Evolutionary conservation across 2,113 vertebrate genomes (phyloP).

Genomic region (Limanda limanda): DNA sequence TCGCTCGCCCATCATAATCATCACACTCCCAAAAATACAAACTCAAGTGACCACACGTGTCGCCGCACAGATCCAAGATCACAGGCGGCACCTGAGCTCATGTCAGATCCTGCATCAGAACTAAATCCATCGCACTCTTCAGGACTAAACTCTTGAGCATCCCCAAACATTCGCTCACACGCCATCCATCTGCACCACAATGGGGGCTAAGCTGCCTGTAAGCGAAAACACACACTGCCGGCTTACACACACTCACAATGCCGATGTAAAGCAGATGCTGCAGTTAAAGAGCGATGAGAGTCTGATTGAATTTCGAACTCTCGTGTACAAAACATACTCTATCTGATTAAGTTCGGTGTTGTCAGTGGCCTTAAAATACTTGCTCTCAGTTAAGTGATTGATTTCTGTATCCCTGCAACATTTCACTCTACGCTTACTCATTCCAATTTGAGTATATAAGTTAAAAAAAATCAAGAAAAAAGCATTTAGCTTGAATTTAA

Average conservation of each 20-base stretch:
- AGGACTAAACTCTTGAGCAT: slow-evolving; percentile 64
- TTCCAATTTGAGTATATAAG: background rate
- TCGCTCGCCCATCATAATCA: background rate
- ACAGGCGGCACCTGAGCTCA: slow-evolving; percentile 21
- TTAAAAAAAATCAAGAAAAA: slow-evolving; percentile 1
- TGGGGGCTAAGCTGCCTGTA: slow-evolving; percentile 69
- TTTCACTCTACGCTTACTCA: background rate
- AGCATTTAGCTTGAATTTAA: background rate
- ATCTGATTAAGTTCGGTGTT: slow-evolving; percentile 1
- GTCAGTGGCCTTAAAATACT: background rate
- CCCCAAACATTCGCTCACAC: slow-evolving; percentile 57
- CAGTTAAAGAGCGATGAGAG: slow-evolving; percentile 35
- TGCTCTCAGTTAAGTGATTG: too few species aligned
- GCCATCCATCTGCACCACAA: slow-evolving; percentile 66
- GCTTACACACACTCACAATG: slow-evolving; percentile 62
- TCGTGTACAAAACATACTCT: slow-evolving; percentile 2
- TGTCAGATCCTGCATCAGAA: slow-evolving; percentile 6
- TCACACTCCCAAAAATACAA: background rate
- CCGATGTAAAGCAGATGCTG: slow-evolving; percentile 62
- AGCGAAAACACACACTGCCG: slow-evolving; percentile 35
- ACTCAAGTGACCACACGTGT: slow-evolving; percentile 26
- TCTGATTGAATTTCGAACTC: slow-evolving; percentile 33
- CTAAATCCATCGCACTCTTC: slow-evolving; percentile 54
- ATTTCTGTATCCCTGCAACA: background rate
- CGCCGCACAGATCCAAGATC: slow-evolving; percentile 14